Conservation (phyloP, 2,888 invertebrate species). For the Mongoloraphidia duomilia region DNA sequence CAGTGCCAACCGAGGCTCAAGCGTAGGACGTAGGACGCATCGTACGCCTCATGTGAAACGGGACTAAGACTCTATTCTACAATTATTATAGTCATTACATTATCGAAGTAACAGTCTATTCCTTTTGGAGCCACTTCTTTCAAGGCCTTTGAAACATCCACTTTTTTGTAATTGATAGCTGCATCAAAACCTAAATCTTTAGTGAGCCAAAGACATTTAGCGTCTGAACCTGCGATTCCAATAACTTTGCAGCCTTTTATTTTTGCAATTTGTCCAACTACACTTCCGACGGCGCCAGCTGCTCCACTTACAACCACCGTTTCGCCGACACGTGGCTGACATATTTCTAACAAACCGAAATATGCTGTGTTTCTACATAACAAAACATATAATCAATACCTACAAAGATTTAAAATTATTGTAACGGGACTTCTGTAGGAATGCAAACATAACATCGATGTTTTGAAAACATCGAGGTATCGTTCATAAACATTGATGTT, state of each 20-base stretch:
- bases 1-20: too few relatives aligned
- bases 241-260: slow-evolving; percentile 53
- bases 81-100: slow-evolving; percentile 39
- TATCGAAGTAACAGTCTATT: slow-evolving; percentile 63
- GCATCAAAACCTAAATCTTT: slow-evolving; percentile 50
- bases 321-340: slow-evolving; percentile 55
- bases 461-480: too few relatives aligned
- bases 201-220: slow-evolving; percentile 50
- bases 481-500: too few relatives aligned
- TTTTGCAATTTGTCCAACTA: slow-evolving; percentile 68
- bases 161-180: slow-evolving; percentile 58
- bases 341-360: slow-evolving; percentile 57
- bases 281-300: slow-evolving; percentile 64
- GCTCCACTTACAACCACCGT: slow-evolving; percentile 58
- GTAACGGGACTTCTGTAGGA: too few relatives aligned
- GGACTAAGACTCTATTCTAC: too few relatives aligned
- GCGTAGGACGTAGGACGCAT: too few relatives aligned
- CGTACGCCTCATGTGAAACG: too few relatives aligned
- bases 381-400: too few relatives aligned
- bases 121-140: slow-evolving; percentile 50
- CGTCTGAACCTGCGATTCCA: slow-evolving; percentile 55
- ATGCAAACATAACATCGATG: too few relatives aligned
- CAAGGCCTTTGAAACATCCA: slow-evolving; percentile 36
- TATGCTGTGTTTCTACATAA: slow-evolving; percentile 51
- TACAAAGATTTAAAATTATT: too few relatives aligned